Evolutionary conservation across 2,888 invertebrate species (phyloP), one percentile per base, ranked within the genome.

Genomic region (Parasteatoda lunata): DNA sequence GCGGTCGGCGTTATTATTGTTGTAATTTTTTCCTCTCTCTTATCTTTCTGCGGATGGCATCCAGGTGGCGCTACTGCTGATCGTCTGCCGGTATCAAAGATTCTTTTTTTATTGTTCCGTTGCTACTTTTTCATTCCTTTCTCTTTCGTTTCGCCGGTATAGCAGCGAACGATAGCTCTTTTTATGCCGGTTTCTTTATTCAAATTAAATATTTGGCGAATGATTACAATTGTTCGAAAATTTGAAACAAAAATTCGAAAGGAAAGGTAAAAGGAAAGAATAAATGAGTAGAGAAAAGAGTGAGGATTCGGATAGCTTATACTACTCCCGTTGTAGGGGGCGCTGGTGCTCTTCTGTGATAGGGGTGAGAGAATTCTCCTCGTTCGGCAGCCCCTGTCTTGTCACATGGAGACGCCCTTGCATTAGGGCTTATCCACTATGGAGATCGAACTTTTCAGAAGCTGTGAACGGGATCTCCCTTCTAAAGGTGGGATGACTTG

Each of bases 71-170:
- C 13, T 54, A 13, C 54, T 54, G 54, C 54, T 13, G 13, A 54
- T 54, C 54, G 54, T 54, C 54, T 54, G 54, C 54, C 54, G 54
- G 54, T 54, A 54, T 54, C 54, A 54, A 54, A 54, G 54, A 54
- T 54, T 54, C 54, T 13, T 54, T 13, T 8, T 54, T 54, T 54
- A 13, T 54, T 54, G 8, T 54, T 54, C 54, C 2, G 30, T 30
- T 30, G 30, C 30, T 30, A 30, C 30, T 30, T 30, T 30, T 30
- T 30, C 30, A 30, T 30, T 30, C 30, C 30, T 30, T 30, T 30
- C 30, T 30, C 13, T 54, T 54, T 54, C 54, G 54, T 54, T 54
- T 54, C 13, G 54, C 13, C 54, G 8, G 9, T 13, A 8, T 5
- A 11, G 30, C 30, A 30, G 54, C 54, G 9, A 13, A 13, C 13